A percentile compares a stretch with the other conserved stretches of the same genome.
Evolutionary conservation across 2,113 vertebrate genomes (phyloP).

Genomic region (Festucalex cinctus): DNA sequence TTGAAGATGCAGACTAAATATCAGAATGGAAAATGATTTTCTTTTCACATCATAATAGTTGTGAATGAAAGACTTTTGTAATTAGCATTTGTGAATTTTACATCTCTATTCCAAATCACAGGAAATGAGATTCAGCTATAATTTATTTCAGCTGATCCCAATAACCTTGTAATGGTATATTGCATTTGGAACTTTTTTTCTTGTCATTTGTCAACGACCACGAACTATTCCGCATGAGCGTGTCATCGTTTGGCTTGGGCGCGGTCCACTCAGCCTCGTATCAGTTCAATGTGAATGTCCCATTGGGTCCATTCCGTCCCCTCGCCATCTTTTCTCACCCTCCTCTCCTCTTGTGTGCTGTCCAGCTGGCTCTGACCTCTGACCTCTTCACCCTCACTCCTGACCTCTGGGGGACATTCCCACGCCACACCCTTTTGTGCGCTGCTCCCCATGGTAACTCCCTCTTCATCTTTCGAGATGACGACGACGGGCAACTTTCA

Average conservation of each 20-base stretch:
- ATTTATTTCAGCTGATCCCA: conserved; percentile 4
- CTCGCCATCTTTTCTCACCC: conserved; percentile 69
- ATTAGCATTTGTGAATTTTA: background rate
- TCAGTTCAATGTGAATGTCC: conserved; percentile 78
- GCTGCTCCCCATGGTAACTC: conserved; percentile 60
- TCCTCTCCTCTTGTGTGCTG: conserved; percentile 74
- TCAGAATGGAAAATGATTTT: no score
- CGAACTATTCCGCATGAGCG: conserved; percentile 68
- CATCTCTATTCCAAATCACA: conserved; percentile 1
- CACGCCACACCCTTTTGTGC: conserved; percentile 81
- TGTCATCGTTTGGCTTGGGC: conserved; percentile 45
- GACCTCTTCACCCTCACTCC: conserved; percentile 73
- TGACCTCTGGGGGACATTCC: conserved; percentile 74
- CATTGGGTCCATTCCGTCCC: conserved; percentile 55
- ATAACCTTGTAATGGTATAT: conserved; percentile 33
- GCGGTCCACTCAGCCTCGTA: conserved; percentile 55
- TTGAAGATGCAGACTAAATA: no score
- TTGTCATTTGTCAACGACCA: conserved; percentile 68
- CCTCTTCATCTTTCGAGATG: conserved; percentile 51
- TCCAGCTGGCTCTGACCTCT: conserved; percentile 76
- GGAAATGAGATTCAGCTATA: background rate
- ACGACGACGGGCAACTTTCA: conserved; percentile 37
- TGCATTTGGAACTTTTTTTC: conserved; percentile 31
- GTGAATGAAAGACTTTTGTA: background rate
- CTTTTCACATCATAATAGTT: no score